phyloP scores from a whole-genome alignment of 2,797 vertebrate genomes.

The Pygocentrus nattereri region DNA sequence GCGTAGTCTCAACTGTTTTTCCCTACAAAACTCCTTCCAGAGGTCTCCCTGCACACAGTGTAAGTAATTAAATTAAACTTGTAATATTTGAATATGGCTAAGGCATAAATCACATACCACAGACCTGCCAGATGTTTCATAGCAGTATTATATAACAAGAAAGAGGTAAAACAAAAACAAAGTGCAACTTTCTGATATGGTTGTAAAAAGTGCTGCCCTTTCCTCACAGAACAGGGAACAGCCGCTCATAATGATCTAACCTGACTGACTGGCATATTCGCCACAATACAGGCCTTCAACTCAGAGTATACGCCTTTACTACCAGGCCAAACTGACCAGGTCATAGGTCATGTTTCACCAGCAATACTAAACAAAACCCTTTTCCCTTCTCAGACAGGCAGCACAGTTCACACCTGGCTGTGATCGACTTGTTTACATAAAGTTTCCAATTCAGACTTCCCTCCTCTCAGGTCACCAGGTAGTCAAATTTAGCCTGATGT shows the following conservation, averaged over 20 bases:
- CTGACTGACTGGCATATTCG: constrained; percentile 14
- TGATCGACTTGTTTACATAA: constrained; percentile 42
- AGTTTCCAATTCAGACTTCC: background rate
- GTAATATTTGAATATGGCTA: background rate
- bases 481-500: background rate
- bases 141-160: constrained; percentile 26
- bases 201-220: constrained; percentile 24
- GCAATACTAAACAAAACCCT: constrained; percentile 48
- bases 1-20: constrained; percentile 10
- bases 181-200: constrained; percentile 28
- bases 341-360: constrained; percentile 52
- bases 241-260: constrained; percentile 21
- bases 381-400: constrained; percentile 39
- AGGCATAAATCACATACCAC: constrained; percentile 13
- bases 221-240: constrained; percentile 31
- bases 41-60: background rate
- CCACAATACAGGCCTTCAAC: constrained; percentile 43
- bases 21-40: background rate
- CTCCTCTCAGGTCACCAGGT: background rate
- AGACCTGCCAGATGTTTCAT: constrained; percentile 5
- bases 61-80: constrained; percentile 9
- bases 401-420: constrained; percentile 56
- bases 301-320: constrained; percentile 28
- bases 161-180: background rate
- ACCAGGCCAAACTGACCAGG: background rate